Percentiles rank a stretch among this genome's conserved stretches.
These are phyloP conservation scores for Recurvirostra avosetta DNA, from an alignment of 2,113 vertebrate genomes.

Conservation along the genomic window DNA sequence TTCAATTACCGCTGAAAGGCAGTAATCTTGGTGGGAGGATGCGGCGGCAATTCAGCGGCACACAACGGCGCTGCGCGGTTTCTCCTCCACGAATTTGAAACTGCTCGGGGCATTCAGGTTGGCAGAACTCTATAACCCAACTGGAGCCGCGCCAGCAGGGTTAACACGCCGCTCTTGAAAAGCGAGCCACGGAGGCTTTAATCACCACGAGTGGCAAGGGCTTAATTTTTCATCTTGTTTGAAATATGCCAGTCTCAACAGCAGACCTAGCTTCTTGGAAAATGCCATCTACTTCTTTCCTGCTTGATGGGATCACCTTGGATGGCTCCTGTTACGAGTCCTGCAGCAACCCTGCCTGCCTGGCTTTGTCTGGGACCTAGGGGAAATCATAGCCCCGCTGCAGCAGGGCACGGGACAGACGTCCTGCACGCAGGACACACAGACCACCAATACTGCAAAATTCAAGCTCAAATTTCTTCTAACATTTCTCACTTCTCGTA, in stretches of 20 bases:
- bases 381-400: background rate
- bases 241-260: background rate
- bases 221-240: conserved; percentile 47
- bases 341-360: background rate
- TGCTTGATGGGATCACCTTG: background rate
- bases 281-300: background rate
- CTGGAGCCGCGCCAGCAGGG: background rate
- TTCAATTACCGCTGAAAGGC: background rate
- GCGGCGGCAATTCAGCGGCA: background rate
- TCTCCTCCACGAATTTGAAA: conserved; percentile 3
- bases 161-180: conserved; percentile 40
- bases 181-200: conserved; percentile 5
- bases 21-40: background rate
- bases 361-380: background rate
- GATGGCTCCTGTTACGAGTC: background rate
- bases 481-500: background rate
- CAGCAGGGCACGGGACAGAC: background rate
- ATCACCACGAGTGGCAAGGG: conserved; percentile 36
- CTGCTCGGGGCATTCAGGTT: conserved; percentile 21
- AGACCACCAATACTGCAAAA: background rate
- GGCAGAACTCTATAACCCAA: conserved; percentile 44
- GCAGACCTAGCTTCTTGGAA: background rate
- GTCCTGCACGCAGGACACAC: accelerated
- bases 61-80: background rate
- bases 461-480: background rate